Evolutionary conservation across 2,888 invertebrate species (phyloP), one percentile per base, ranked within the genome.

Genomic region (Ornithoptera alexandrae): DNA sequence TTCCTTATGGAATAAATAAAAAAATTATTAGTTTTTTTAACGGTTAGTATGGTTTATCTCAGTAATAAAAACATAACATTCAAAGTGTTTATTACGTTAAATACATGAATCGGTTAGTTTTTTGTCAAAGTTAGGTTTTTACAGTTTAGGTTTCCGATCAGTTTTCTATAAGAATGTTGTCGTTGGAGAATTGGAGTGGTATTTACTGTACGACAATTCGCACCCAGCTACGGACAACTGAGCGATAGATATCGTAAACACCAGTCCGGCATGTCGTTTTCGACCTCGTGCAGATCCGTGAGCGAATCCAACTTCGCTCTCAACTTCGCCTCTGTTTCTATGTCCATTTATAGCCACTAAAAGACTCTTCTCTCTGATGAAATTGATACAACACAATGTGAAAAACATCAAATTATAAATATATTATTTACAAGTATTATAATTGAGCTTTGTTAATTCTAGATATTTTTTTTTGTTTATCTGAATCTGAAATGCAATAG

Each of bases 241-340:
- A 59, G 56, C 59, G 61, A 56, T 69, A 58, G 53, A 67, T 70
- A 70, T 70, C 62, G 42, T 63, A 53, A 72, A 69, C 62, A 57
- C 50, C n/a, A 30, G 57, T 36, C 64, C 56, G 56, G 64, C 65
- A 42, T 68, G 72, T 63, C 70, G 73, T 75, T 30, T 75, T 71
- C 79, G 82, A 81, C 85, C 85, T 85, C 82, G 84, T 58, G 63
- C 70, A 78, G 78, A 81, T 84, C 83, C 83, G 82, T 80, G 75
- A 66, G 46, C 57, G 65, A 64, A 82, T 74, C 77, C 73, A 76
- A 78, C 72, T 71, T 66, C 53, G 67, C 62, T 61, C 62, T 72
- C 62, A 72, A 60, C 66, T 36, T 5, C 59, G 50, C 50, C 2
- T 59, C 20, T 46, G 46, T 62, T 6, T 64, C 20, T 50, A 58